phyloP scores from a whole-genome alignment of 2,113 vertebrate genomes.

The Danionella cerebrum region DNA sequence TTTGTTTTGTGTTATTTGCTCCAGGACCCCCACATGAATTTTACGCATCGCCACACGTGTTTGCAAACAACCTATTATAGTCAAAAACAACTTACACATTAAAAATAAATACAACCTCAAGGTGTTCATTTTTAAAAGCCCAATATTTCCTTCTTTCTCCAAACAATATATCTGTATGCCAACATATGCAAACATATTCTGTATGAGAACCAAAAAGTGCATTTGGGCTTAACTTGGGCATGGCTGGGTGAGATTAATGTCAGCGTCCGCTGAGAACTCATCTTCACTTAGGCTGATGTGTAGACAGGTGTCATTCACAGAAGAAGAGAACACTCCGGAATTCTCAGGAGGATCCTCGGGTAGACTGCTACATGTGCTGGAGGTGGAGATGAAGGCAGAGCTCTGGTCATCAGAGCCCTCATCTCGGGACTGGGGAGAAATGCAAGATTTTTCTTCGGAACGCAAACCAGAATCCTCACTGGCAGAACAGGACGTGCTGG shows the following conservation, averaged over 20 bases:
- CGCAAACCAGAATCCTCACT: conserved; percentile 62
- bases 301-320: conserved; percentile 67
- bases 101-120: too few species aligned
- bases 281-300: conserved; percentile 81
- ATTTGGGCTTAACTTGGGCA: conserved; percentile 41
- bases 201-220: too few species aligned
- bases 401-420: conserved; percentile 53
- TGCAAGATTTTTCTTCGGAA: conserved; percentile 56
- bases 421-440: conserved; percentile 41
- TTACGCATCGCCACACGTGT: too few species aligned
- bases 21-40: too few species aligned
- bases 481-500: conserved; percentile 54
- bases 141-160: too few species aligned
- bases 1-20: too few species aligned
- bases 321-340: conserved; percentile 50
- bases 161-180: too few species aligned
- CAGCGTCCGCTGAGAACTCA: conserved; percentile 61
- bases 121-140: too few species aligned
- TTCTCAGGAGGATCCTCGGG: conserved; percentile 48
- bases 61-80: too few species aligned
- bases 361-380: conserved; percentile 54
- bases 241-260: conserved; percentile 48
- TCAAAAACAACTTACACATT: too few species aligned
- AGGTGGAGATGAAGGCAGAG: conserved; percentile 50
- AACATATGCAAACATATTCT: too few species aligned